These are phyloP conservation scores for Semibalanus balanoides DNA, from an alignment of 1,140 invertebrate genomes.

Conservation along the genomic window DNA sequence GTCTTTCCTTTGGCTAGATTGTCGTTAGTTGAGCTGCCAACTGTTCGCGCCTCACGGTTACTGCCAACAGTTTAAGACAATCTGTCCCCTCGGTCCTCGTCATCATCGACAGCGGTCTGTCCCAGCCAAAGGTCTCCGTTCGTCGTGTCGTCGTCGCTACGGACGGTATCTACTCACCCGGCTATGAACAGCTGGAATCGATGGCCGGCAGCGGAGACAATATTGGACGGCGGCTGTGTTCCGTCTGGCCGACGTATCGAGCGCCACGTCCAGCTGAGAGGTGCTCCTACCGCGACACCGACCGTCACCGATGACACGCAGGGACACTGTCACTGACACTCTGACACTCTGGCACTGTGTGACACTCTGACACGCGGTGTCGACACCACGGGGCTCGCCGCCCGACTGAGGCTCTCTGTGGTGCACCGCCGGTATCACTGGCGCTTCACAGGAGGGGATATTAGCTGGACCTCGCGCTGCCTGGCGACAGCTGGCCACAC, in stretches of 20 bases:
- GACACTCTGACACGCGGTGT: background rate
- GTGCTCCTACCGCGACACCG: background rate
- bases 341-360: too few species aligned
- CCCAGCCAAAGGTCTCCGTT: too few species aligned
- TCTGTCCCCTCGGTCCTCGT: too few species aligned
- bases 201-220: background rate
- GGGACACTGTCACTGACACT: too few species aligned
- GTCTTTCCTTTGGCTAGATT: too few species aligned
- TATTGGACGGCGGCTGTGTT: too few species aligned
- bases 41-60: too few species aligned
- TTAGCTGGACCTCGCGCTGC: background rate
- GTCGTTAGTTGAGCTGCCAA: too few species aligned
- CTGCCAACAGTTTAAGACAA: too few species aligned
- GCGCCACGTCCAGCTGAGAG: background rate
- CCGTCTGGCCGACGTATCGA: background rate
- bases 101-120: too few species aligned
- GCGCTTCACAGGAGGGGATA: background rate
- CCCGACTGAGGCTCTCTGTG: background rate
- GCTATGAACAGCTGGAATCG: background rate
- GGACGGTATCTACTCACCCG: background rate
- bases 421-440: background rate
- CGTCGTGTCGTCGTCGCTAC: too few species aligned
- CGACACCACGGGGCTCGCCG: background rate
- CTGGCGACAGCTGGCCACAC: background rate
- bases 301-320: too few species aligned